A percentile compares a stretch with the other conserved stretches of the same genome.
These are phyloP conservation scores for Arctocebus calabarensis DNA, from an alignment of 2,797 vertebrate species.

Conservation along the genomic window DNA sequence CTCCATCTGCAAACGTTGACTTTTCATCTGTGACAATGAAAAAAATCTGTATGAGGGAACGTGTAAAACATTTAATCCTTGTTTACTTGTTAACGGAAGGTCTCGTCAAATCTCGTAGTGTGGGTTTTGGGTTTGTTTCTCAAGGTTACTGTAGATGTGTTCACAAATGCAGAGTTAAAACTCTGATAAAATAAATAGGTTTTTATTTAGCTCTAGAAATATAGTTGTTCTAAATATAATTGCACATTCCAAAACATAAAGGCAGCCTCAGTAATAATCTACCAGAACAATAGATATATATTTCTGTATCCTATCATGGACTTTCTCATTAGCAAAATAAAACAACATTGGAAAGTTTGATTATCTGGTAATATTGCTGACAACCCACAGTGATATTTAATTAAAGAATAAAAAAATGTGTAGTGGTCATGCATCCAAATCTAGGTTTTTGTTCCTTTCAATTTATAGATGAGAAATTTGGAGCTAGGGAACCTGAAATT, in stretches of 20 bases:
- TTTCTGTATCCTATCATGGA: background rate
- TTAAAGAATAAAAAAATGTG: background rate
- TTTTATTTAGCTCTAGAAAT: slow-evolving; percentile 57
- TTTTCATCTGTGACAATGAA: slow-evolving; percentile 85
- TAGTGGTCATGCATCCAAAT: background rate
- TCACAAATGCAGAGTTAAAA: slow-evolving; percentile 63
- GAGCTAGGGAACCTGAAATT: background rate
- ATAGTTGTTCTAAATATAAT: slow-evolving; percentile 47
- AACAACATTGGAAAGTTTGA: background rate
- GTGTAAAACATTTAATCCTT: slow-evolving; percentile 85
- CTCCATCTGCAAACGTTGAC: slow-evolving; percentile 87
- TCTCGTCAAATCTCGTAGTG: slow-evolving; percentile 80
- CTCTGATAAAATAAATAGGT: slow-evolving; percentile 43
- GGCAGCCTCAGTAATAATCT: background rate
- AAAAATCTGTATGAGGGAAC: slow-evolving; percentile 81
- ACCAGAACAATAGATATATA: background rate
- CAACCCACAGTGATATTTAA: background rate
- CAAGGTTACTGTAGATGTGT: slow-evolving; percentile 80
- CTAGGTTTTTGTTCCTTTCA: slow-evolving; percentile 1
- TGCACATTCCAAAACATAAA: slow-evolving; percentile 20
- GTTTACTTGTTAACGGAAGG: slow-evolving; percentile 84
- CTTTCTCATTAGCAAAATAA: slow-evolving; percentile 8
- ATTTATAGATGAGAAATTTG: slow-evolving; percentile 5
- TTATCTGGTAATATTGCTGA: background rate
- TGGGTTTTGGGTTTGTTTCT: slow-evolving; percentile 71